These are phyloP conservation scores for Pipa parva DNA, from an alignment of 2,113 vertebrate genomes.

Conservation along the genomic window DNA sequence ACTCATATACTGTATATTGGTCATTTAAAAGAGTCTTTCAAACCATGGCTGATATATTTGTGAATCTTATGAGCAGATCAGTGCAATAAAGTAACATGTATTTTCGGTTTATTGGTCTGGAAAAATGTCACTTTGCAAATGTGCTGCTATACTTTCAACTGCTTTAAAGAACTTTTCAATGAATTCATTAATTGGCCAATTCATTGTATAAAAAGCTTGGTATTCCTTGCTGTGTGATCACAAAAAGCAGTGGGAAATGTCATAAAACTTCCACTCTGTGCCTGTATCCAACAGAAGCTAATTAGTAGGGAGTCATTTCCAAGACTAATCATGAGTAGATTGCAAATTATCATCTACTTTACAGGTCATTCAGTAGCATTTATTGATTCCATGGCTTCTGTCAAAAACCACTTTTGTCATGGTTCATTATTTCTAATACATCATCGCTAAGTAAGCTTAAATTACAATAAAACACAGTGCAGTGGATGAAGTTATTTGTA, in stretches of 20 bases:
- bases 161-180: no score
- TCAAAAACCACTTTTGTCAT: background rate
- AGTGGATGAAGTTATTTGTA: background rate
- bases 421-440: slow-evolving; percentile 1
- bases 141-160: no score
- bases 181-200: no score
- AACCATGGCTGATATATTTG: no score
- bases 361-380: background rate
- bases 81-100: no score
- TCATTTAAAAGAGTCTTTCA: no score
- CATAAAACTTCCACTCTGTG: background rate
- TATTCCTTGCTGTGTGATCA: background rate
- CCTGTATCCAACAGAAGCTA: background rate
- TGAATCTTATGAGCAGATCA: no score
- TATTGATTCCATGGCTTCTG: background rate
- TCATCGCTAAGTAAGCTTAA: background rate
- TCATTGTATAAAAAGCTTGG: no score
- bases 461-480: background rate
- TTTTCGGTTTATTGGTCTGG: no score
- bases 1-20: no score
- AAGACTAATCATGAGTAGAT: background rate
- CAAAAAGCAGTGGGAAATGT: background rate
- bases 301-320: background rate
- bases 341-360: background rate
- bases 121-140: no score